phyloP scores from a whole-genome alignment of 2,113 vertebrate species.

The Fulmarus glacialis region DNA sequence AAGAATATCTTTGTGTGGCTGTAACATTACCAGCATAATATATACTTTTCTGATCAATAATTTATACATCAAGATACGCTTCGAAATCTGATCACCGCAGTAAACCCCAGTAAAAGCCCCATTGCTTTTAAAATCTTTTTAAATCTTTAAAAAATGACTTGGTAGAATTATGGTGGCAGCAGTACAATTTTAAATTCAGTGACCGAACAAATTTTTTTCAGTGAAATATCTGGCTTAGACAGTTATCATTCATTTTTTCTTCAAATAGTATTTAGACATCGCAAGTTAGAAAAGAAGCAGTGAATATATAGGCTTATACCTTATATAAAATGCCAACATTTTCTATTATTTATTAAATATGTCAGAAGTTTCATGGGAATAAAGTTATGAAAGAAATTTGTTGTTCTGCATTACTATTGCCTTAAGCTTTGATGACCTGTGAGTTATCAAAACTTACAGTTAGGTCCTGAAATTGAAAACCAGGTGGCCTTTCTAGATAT shows the following conservation, averaged over 20 bases:
- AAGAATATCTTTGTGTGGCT: background rate
- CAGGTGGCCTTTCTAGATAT: background rate
- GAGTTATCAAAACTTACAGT: background rate
- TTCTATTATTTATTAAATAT: background rate
- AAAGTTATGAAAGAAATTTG: background rate
- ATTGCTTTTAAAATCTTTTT: background rate
- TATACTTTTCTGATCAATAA: background rate
- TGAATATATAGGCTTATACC: background rate
- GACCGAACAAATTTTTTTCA: background rate
- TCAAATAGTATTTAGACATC: background rate
- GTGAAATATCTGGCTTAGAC: background rate
- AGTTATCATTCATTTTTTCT: background rate
- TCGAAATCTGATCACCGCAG: background rate
- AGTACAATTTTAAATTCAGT: background rate
- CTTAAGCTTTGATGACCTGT: background rate
- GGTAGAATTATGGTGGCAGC: background rate
- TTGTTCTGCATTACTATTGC: background rate
- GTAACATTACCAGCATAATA: background rate
- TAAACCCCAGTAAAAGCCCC: background rate
- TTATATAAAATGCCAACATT: background rate
- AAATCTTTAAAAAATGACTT: background rate
- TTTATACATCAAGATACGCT: background rate
- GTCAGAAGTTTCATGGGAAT: background rate
- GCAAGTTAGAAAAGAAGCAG: background rate
- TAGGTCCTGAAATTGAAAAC: background rate